phyloP scores from a whole-genome alignment of 2,113 vertebrate species.

The Emydocephalus ijimae region DNA sequence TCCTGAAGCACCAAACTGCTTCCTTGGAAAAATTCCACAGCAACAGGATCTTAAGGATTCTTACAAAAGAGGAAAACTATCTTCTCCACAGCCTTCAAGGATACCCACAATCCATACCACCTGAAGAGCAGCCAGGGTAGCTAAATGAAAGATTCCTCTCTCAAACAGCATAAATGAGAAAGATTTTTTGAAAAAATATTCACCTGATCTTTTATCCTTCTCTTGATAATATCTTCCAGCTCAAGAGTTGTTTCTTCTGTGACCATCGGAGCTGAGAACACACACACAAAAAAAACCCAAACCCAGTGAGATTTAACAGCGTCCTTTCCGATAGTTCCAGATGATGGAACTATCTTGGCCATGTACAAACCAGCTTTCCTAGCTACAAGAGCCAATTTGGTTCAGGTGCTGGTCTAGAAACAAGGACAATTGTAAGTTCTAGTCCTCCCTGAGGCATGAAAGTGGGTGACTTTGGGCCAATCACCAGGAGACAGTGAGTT shows the following conservation, averaged over 20 bases:
- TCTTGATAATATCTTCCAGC: slow-evolving; percentile 94
- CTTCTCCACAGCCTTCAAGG: not conserved
- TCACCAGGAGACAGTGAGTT: no score
- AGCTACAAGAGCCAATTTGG: not conserved
- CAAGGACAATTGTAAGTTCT: not conserved
- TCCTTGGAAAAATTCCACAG: not conserved
- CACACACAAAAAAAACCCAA: not conserved
- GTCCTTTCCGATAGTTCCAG: not conserved
- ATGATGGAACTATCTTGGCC: not conserved
- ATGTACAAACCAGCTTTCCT: not conserved
- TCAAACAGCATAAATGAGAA: not conserved
- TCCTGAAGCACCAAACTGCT: not conserved
- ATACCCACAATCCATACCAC: not conserved
- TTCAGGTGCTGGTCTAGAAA: not conserved
- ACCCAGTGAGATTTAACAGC: not conserved
- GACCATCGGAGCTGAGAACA: slow-evolving; percentile 81
- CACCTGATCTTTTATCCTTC: slow-evolving; percentile 95
- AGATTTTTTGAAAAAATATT: slow-evolving; percentile 11
- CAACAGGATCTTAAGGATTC: not conserved
- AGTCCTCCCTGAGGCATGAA: not conserved
- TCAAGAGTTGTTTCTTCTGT: slow-evolving; percentile 93
- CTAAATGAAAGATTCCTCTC: not conserved
- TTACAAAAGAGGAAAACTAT: not conserved
- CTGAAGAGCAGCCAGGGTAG: not conserved
- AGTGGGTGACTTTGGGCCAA: not conserved